Base-by-base conservation (phyloP, 1,140 invertebrate genomes). In the Epicauta chinensis region DNA sequence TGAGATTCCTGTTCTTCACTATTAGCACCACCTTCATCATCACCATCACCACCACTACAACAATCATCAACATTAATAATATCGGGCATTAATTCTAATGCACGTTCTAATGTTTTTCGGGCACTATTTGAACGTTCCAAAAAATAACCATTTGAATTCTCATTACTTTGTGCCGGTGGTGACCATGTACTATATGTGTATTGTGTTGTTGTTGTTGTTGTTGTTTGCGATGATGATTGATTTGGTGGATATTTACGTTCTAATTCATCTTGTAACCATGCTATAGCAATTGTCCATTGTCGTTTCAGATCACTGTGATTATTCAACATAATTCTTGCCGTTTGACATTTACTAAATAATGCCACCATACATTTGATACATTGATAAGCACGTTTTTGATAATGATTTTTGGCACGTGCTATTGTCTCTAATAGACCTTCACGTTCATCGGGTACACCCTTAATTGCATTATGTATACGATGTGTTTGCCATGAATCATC, bases 401-500 rank as follows among this genome's bases (percentile, higher is more conserved):
- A 95, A 74, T 96, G 91, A 58, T 86, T 90, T 68, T 95, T 96
- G 17, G 89, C 89, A 50, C 89, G 81, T 59, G 87, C 80, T 65
- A 97, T 95, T 39, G 89, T 97, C 61, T 97, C 94, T 64, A 97
- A 85, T 17, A 98, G 74, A 1, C 93, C 93, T 67, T 96, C 93
- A 14, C 91, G 78, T 61, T 97, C 93, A 54, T 96, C 91, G 2
- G 87, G 89, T 38, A 95, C 84, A 54, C 89, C 83, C 59, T 66
- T 64, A 1, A 65, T 81, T 6, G 93, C 92, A 70, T 93, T 93
- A 61, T 91, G 86, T 63, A 97, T 88, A 47, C 94, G 79, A 70
- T 93, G 89, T 51, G 85, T 86, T 68, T 97, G 93, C 93, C 94
- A 98, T 0, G 91, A 93, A 72, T 98, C 95, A 65, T 96, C 91